phyloP scores from a whole-genome alignment of 64 coral and sea anemone genomes.

The Trachythela sp. region DNA sequence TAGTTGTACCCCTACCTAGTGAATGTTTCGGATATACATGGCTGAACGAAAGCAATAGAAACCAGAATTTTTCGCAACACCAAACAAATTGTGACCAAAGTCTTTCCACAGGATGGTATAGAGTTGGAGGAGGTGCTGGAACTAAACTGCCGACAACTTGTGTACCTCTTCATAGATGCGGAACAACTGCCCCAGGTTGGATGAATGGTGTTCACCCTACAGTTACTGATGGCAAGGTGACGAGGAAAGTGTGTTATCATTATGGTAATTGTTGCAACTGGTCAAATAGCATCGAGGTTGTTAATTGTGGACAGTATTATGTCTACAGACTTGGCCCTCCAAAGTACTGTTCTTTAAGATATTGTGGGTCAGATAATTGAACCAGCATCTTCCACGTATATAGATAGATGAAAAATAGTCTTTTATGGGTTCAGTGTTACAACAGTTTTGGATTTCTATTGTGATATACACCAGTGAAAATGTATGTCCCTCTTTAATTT shows the following conservation, averaged over 20 bases:
- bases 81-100: background rate
- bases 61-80: background rate
- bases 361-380: background rate
- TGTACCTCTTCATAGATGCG: background rate
- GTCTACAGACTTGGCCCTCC: background rate
- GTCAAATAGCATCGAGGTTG: background rate
- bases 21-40: too few species aligned
- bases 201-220: background rate
- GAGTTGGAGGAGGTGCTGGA: background rate
- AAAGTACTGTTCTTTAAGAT: background rate
- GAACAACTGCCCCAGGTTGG: background rate
- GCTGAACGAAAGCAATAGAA: background rate
- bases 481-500: too few species aligned
- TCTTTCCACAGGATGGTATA: background rate
- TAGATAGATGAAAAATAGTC: too few species aligned
- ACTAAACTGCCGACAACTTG: too few species aligned
- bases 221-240: background rate
- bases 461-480: too few species aligned
- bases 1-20: too few species aligned
- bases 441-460: too few species aligned
- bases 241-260: background rate
- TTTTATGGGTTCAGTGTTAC: too few species aligned
- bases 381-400: too few species aligned
- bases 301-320: too few species aligned
- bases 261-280: background rate